Percentiles rank a stretch among this genome's conserved stretches.
Evolutionary conservation across 53 echinoderm and acorn worm genomes (phyloP).

Genomic region (Henricia sp.): DNA sequence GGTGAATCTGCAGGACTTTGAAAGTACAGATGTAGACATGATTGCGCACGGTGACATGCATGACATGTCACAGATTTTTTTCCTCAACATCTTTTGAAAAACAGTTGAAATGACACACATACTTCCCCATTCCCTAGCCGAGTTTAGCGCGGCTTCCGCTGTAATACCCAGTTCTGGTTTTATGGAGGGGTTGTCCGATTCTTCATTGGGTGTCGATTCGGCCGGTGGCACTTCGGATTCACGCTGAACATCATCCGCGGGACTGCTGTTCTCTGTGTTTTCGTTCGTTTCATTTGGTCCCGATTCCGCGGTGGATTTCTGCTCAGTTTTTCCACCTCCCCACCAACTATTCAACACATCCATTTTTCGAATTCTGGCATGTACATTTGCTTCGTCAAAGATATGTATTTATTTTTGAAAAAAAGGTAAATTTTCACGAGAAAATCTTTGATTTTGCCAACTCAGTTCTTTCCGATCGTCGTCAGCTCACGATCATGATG

Average conservation of each 20-base stretch:
- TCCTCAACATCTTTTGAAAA: too few relatives aligned
- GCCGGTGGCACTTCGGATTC: not conserved
- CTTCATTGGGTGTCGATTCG: not conserved
- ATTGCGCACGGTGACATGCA: too few relatives aligned
- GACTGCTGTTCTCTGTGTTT: not conserved
- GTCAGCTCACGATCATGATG: not conserved
- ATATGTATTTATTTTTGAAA: not conserved
- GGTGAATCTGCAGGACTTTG: too few relatives aligned
- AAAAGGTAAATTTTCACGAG: not conserved
- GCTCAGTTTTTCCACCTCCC: conserved; percentile 75
- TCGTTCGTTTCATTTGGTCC: conserved; percentile 43
- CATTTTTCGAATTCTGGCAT: conserved; percentile 57
- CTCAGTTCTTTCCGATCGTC: not conserved
- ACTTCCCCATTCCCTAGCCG: conserved; percentile 95
- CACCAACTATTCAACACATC: conserved; percentile 92
- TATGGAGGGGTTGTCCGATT: not conserved
- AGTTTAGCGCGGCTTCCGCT: conserved; percentile 75
- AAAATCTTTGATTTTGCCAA: not conserved
- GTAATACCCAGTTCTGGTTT: conserved; percentile 27
- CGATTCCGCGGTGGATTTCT: conserved; percentile 35
- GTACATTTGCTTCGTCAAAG: not conserved
- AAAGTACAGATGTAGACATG: too few relatives aligned
- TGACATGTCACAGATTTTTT: too few relatives aligned
- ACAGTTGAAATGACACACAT: too few relatives aligned
- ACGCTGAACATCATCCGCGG: not conserved